Evolutionary conservation across 2,797 vertebrate species (phyloP), one percentile per base, ranked within the genome.

Genomic region (Echiichthys vipera): DNA sequence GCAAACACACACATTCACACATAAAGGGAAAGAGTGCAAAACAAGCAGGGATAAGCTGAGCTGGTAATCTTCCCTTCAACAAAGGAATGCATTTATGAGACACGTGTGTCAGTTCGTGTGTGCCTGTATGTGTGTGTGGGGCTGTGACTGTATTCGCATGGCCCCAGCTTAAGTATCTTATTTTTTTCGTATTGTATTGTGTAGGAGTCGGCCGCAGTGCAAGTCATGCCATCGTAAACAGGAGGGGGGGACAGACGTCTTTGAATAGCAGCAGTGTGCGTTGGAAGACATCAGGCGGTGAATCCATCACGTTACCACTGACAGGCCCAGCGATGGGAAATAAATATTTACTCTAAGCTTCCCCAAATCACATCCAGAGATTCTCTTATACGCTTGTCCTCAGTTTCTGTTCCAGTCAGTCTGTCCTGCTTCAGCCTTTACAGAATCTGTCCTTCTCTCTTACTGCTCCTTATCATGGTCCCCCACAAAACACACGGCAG

Each of bases 301-400:
- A 91, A 90, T 91, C 91, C 92, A 89, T 91, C 88, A 92, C 73
- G 64, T 85, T 79, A 85, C 89, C 78, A 81, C 92, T 93, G 93
- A 93, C 92, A 93, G 91, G 86, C 83, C 72, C 83, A 65, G 81
- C 57, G 87, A 92, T 89, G 89, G 80, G 91, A 92, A 91, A 90
- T 93, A 95, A 94, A 94, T 95, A 94, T 94, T 94, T 94, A 94
- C 87, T 86, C 83, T 91, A 65, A 73, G 78, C 84, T 88, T 86
- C 83, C 84, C 74, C 65, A 93, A 94, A 94, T 95, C 92, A 93
- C 91, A 93, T 90, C 89, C 91, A 91, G 92, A 91, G 84, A 74
- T 86, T 87, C 81, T 81, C 69, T 73, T 82, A 74, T 72, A 63
- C 49, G 62, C 36, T 51, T 53, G 64, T 80, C 77, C 43, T 75